Percentiles rank a stretch among this genome's conserved stretches.
Conservation (phyloP, 2,113 vertebrate genomes). For the Oncorhynchus nerka region DNA sequence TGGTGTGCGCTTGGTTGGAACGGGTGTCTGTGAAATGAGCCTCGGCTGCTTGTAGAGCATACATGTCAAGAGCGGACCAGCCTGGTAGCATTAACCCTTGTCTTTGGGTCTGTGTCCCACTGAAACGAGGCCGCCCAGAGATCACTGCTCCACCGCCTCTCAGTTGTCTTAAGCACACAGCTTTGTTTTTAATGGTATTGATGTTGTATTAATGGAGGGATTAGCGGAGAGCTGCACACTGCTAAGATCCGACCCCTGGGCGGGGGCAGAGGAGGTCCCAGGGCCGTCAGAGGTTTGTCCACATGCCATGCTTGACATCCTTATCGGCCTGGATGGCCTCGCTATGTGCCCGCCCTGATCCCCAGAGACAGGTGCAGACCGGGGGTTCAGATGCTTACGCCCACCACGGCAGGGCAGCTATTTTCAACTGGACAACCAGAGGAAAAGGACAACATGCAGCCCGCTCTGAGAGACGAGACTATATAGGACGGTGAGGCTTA, state of each 20-base stretch:
- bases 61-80: constrained; percentile 67
- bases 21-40: constrained; percentile 72
- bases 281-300: constrained; percentile 23
- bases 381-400: constrained; percentile 32
- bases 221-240: neutral
- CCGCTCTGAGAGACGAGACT: constrained; percentile 8
- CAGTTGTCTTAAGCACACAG: constrained; percentile 1
- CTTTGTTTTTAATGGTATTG: neutral
- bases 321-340: constrained; percentile 47
- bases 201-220: neutral
- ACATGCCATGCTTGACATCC: constrained; percentile 40
- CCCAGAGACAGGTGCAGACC: constrained; percentile 61
- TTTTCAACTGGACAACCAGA: constrained; percentile 40
- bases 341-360: constrained; percentile 52
- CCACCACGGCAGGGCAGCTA: constrained; percentile 14
- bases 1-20: constrained; percentile 56
- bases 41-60: constrained; percentile 64
- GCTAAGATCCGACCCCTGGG: neutral
- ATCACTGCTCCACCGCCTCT: constrained; percentile 27
- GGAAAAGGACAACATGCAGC: constrained; percentile 43
- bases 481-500: constrained; percentile 18
- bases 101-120: constrained; percentile 27
- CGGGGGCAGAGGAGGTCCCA: neutral
- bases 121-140: constrained; percentile 28
- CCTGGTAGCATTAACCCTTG: constrained; percentile 43